Evolutionary conservation across 1,140 invertebrate genomes (phyloP), one percentile per base, ranked within the genome.

Genomic region (Diorhabda elongata): DNA sequence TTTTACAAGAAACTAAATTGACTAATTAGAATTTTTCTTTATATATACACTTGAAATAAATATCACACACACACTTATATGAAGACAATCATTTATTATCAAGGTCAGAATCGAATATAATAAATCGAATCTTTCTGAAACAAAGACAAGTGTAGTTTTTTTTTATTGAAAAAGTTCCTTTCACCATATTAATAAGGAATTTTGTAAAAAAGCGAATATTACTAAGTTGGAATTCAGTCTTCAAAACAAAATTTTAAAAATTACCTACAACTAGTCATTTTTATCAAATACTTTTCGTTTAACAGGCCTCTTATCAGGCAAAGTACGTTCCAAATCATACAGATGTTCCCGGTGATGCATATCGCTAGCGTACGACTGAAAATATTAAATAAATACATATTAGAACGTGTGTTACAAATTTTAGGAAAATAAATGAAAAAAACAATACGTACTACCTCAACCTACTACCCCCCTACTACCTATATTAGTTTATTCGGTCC

Each of bases 151-250:
- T 26, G 26, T 26, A 26, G 26, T 26, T 26, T 26, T 26, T 3
- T 52, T 52, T 52, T 52, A 52, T 52, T n/a, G 6, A 52, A 26
- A 52, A n/a, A 52, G 47, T 4, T 64, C 45, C 61, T 64, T 64
- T 56, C 63, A 64, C 63, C 63, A 52, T 56, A 5, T 41, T 56
- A 8, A 6, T 6, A 41, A 41, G n/a, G 6, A 57, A 57, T 11
- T 64, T 85, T 98, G 44, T 98, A 90, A 91, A 59, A 67, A 45
- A 43, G 65, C 43, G 65, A 60, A 67, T 11, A 41, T 42, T 60
- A 60, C 42, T 67, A 67, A 41, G 26, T 67, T 43, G 58, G 44
- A 67, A 7, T 43, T 67, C 65, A 67, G 65, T 67, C 65, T 67
- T 67, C 58, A 67, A 61, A 67, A 66, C 57, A 67, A 47, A 45